Conservation (phyloP, 2,797 vertebrate genomes). For the Thaleichthys pacificus region DNA sequence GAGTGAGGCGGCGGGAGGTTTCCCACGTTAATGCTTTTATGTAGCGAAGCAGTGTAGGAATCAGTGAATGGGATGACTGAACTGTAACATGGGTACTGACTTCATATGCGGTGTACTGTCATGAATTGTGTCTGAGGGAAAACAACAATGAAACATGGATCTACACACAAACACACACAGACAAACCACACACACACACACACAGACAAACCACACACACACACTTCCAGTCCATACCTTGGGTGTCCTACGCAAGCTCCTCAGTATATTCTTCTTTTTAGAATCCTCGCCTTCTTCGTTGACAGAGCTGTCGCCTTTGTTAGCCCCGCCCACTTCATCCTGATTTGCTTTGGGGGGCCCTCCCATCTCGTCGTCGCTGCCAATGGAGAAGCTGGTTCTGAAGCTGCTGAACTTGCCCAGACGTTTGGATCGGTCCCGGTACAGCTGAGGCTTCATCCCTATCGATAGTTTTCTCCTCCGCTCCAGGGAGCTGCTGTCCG, state of each 20-base stretch:
- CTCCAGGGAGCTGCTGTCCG: slow-evolving; percentile 90
- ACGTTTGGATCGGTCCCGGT: slow-evolving; percentile 86
- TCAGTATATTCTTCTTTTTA: slow-evolving; percentile 87
- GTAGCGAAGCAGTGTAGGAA: slow-evolving; percentile 23
- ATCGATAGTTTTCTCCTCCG: slow-evolving; percentile 83
- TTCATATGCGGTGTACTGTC: slow-evolving; percentile 1
- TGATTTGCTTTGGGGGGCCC: slow-evolving; percentile 84
- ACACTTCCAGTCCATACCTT: slow-evolving; percentile 75
- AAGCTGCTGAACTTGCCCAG: slow-evolving; percentile 91
- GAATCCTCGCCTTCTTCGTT: slow-evolving; percentile 88
- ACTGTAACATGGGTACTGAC: slow-evolving; percentile 19
- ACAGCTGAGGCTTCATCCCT: slow-evolving; percentile 86
- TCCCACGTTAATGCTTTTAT: slow-evolving; percentile 8
- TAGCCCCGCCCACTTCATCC: slow-evolving; percentile 78
- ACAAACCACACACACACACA: slow-evolving; percentile 24
- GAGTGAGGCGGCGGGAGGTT: neutral
- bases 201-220: slow-evolving; percentile 31
- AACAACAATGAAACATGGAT: neutral
- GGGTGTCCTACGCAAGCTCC: slow-evolving; percentile 87
- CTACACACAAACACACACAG: slow-evolving; percentile 15
- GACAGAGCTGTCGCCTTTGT: slow-evolving; percentile 85
- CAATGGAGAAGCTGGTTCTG: slow-evolving; percentile 89
- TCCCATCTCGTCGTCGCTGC: slow-evolving; percentile 91
- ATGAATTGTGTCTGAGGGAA: slow-evolving; percentile 5
- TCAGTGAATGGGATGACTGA: slow-evolving; percentile 14